Conservation (phyloP, 2,888 invertebrate genomes). For the Heliconius sara region DNA sequence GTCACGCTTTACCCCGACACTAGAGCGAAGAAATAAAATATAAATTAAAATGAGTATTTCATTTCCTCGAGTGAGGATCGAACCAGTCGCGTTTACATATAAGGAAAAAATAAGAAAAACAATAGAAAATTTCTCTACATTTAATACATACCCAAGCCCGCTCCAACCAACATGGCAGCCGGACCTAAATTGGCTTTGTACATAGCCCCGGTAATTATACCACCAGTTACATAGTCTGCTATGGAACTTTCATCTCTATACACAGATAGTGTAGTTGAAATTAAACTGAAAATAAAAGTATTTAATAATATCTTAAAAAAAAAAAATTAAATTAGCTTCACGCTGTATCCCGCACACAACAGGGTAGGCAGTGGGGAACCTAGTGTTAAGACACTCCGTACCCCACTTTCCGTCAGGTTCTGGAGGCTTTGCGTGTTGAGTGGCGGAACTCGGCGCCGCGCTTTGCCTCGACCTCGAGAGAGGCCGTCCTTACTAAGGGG, state of each 20-base stretch:
- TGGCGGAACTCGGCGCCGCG: too few species aligned
- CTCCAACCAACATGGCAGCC: conserved; percentile 87
- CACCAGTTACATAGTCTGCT: conserved; percentile 87
- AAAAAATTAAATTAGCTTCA: too few species aligned
- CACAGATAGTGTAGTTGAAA: conserved; percentile 85
- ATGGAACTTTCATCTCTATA: conserved; percentile 88
- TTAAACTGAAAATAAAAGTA: conserved; percentile 78
- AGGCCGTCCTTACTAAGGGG: too few species aligned
- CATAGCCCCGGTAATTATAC: conserved; percentile 85
- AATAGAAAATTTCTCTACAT: background rate
- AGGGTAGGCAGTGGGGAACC: too few species aligned
- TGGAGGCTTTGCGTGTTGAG: too few species aligned
- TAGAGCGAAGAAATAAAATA: background rate
- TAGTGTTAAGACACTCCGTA: too few species aligned
- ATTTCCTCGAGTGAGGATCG: too few species aligned
- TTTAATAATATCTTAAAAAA: background rate
- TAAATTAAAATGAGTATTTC: too few species aligned
- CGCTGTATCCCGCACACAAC: too few species aligned
- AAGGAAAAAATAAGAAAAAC: background rate
- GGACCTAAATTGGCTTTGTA: conserved; percentile 88
- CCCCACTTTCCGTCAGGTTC: too few species aligned
- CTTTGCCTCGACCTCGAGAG: too few species aligned
- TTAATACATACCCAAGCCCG: conserved; percentile 81
- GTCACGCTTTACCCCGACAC: background rate
- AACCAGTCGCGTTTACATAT: too few species aligned